phyloP scores from a whole-genome alignment of 2,797 vertebrate genomes.

The Takifugu ocellatus region DNA sequence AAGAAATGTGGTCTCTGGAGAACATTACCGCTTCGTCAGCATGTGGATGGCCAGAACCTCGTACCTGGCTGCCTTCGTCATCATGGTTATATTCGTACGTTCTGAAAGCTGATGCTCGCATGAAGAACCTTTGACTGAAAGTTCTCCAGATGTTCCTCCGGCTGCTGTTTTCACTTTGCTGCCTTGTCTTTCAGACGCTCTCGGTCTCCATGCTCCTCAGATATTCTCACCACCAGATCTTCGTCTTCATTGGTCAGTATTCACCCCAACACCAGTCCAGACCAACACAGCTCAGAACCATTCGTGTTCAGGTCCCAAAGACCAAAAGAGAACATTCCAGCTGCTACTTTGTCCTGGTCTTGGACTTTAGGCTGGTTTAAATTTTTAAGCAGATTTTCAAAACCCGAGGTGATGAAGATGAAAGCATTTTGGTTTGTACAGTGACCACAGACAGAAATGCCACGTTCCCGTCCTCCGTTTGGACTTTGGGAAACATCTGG shows the following conservation, averaged over 20 bases:
- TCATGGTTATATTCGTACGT: slow-evolving; percentile 98
- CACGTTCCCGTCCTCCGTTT: no score
- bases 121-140: neutral
- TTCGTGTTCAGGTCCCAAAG: no score
- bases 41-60: slow-evolving; percentile 99
- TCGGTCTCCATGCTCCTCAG: slow-evolving; percentile 95
- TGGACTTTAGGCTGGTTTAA: neutral
- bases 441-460: no score
- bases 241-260: slow-evolving; percentile 94
- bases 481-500: no score
- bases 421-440: no score
- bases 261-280: no score
- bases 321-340: no score
- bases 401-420: no score
- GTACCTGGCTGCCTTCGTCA: slow-evolving; percentile 93
- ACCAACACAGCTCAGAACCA: no score
- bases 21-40: slow-evolving; percentile 97
- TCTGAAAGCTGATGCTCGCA: neutral
- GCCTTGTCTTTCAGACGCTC: slow-evolving; percentile 79
- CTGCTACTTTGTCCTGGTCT: neutral
- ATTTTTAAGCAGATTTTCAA: neutral
- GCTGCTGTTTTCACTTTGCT: neutral
- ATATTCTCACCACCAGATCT: slow-evolving; percentile 98
- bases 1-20: slow-evolving; percentile 94
- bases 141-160: neutral